These are phyloP conservation scores for Elaphurus davidianus DNA, from an alignment of 2,113 vertebrate genomes.

Conservation along the genomic window DNA sequence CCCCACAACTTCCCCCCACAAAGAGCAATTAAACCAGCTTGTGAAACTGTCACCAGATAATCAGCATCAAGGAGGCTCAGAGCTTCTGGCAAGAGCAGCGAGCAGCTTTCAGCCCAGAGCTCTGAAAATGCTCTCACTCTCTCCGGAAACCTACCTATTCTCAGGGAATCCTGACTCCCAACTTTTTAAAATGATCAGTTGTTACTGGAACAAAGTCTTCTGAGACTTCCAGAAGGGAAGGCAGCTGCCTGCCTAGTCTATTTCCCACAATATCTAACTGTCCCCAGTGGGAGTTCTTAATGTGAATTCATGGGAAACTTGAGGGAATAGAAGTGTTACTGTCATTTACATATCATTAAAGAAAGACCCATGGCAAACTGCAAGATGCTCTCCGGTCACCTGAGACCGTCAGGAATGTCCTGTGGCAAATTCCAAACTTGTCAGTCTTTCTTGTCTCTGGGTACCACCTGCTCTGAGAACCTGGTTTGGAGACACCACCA, in stretches of 20 bases:
- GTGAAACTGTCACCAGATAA: conserved; percentile 62
- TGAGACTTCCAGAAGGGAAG: background rate
- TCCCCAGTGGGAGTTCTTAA: background rate
- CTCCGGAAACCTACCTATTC: background rate
- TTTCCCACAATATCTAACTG: background rate
- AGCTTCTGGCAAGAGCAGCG: conserved; percentile 46
- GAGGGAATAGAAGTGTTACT: background rate
- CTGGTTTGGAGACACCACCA: background rate
- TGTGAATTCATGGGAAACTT: background rate
- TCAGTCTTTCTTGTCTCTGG: background rate
- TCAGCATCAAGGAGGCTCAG: background rate
- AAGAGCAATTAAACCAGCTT: conserved; percentile 74
- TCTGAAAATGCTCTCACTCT: background rate
- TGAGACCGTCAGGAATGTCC: background rate
- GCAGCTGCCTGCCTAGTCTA: background rate
- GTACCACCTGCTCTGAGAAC: background rate
- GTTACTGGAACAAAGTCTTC: background rate
- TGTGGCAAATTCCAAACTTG: background rate
- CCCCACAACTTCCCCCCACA: background rate
- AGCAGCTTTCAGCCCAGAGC: background rate
- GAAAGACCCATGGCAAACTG: background rate
- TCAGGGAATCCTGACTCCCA: background rate
- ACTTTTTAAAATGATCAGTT: background rate
- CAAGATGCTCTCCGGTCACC: background rate
- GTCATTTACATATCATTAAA: conserved; percentile 37